A percentile compares a stretch with the other conserved stretches of the same genome.
Conservation (phyloP, 2,113 vertebrate species). For the Pelodiscus sinensis region DNA sequence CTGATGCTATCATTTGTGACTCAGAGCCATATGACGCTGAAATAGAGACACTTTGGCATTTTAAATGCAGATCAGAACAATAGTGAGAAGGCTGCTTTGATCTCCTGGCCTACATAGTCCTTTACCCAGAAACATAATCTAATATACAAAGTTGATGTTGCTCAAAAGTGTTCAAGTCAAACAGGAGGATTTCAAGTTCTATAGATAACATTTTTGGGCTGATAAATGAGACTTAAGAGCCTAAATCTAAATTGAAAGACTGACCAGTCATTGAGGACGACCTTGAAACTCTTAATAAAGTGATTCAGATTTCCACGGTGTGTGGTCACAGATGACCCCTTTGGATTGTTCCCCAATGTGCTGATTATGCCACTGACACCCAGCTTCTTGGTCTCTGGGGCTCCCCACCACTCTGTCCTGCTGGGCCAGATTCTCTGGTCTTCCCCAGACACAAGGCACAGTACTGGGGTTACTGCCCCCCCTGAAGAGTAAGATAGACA, state of each 20-base stretch:
- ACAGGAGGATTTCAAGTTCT: background rate
- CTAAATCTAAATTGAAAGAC: slow-evolving; percentile 1
- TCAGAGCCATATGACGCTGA: background rate
- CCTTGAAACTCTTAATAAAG: background rate
- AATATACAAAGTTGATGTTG: background rate
- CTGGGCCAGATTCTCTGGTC: too few species aligned
- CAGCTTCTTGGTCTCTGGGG: too few species aligned
- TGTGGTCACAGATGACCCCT: too few species aligned
- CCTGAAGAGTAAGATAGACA: too few species aligned
- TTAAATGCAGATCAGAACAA: background rate
- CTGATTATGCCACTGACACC: too few species aligned
- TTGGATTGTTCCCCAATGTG: too few species aligned
- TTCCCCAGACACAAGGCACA: too few species aligned
- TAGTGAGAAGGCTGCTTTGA: background rate
- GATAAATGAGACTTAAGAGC: background rate
- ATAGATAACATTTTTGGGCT: background rate
- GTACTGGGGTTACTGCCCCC: too few species aligned
- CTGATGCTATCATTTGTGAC: background rate
- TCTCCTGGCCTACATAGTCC: background rate
- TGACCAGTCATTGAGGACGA: slow-evolving; percentile 6
- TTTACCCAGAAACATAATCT: background rate
- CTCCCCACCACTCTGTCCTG: too few species aligned
- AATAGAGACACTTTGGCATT: background rate
- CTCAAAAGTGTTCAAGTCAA: background rate
- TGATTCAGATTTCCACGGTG: background rate